Conservation (phyloP, 1,140 invertebrate genomes). For the Drosophila watanabei region DNA sequence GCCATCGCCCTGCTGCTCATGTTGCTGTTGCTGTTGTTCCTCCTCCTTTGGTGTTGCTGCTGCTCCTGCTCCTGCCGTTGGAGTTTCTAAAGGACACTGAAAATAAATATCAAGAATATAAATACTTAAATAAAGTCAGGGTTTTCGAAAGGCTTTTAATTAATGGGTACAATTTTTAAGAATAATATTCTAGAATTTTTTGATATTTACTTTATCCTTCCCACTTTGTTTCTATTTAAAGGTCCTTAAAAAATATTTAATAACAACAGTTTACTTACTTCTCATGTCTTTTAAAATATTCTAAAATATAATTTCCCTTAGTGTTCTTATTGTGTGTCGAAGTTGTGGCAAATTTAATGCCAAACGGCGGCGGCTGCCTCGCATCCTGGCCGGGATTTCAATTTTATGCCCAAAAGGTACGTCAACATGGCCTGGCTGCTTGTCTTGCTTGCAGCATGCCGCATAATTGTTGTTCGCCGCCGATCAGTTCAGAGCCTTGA, state of each 20-base stretch:
- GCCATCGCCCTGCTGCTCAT: constrained; percentile 52
- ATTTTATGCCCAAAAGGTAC: constrained; percentile 84
- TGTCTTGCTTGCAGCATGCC: constrained; percentile 52
- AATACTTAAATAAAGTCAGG: background rate
- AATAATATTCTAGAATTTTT: no score
- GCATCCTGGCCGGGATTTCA: constrained; percentile 79
- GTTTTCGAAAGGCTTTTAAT: background rate
- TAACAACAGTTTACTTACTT: no score
- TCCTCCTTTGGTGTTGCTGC: constrained; percentile 9
- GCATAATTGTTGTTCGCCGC: constrained; percentile 67
- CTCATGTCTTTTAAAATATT: background rate
- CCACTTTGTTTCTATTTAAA: no score
- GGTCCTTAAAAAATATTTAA: no score
- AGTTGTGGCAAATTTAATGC: constrained; percentile 82
- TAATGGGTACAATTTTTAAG: no score
- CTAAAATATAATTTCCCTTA: background rate
- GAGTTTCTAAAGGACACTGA: constrained; percentile 1
- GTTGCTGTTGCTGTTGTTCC: constrained; percentile 36
- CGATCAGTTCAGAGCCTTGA: constrained; percentile 16
- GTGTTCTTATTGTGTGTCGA: constrained; percentile 46
- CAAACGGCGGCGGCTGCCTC: constrained; percentile 62
- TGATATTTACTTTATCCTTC: no score
- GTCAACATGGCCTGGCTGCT: constrained; percentile 69
- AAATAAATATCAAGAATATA: background rate
- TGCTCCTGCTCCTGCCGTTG: background rate